Percentiles rank a stretch among this genome's conserved stretches.
These are phyloP conservation scores for Neosilurus hyrtlii DNA, from an alignment of 2,797 vertebrate genomes.

Conservation along the genomic window DNA sequence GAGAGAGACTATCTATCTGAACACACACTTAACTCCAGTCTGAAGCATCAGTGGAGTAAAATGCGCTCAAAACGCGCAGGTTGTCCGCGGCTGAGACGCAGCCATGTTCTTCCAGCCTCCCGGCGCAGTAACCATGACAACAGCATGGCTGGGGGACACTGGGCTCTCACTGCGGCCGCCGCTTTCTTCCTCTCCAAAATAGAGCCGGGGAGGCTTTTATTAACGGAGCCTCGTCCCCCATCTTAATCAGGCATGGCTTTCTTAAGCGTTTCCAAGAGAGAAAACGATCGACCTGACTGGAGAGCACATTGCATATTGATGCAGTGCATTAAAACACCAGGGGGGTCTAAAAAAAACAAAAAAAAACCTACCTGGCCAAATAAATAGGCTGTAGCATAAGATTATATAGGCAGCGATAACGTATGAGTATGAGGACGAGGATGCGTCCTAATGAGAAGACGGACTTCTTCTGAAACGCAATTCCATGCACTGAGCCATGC, in stretches of 20 bases:
- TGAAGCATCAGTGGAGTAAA: conserved; percentile 47
- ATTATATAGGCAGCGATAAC: background rate
- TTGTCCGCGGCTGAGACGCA: conserved; percentile 59
- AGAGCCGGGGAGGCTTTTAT: conserved; percentile 69
- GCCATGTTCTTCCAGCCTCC: conserved; percentile 88
- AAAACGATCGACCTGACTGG: conserved; percentile 23
- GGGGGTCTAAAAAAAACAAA: conserved; percentile 15
- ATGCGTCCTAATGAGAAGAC: conserved; percentile 7
- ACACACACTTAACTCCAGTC: conserved; percentile 45
- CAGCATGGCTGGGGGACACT: conserved; percentile 89
- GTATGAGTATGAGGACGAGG: background rate
- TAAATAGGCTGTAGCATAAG: conserved; percentile 11
- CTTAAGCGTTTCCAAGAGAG: conserved; percentile 54
- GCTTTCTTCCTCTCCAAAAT: conserved; percentile 48
- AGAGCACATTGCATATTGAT: conserved; percentile 46
- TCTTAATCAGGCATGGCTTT: conserved; percentile 59
- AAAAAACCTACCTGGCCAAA: conserved; percentile 38
- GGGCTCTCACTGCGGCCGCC: conserved; percentile 36
- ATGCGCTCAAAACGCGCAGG: conserved; percentile 40
- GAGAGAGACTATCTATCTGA: conserved; percentile 4
- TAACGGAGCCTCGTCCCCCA: conserved; percentile 65
- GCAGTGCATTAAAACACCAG: conserved; percentile 29
- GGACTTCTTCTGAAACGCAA: background rate
- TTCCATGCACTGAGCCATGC: background rate
- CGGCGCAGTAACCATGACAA: conserved; percentile 98